Evolutionary conservation across 2,888 invertebrate species (phyloP).

Genomic region (Pristionchus entomophagus): DNA sequence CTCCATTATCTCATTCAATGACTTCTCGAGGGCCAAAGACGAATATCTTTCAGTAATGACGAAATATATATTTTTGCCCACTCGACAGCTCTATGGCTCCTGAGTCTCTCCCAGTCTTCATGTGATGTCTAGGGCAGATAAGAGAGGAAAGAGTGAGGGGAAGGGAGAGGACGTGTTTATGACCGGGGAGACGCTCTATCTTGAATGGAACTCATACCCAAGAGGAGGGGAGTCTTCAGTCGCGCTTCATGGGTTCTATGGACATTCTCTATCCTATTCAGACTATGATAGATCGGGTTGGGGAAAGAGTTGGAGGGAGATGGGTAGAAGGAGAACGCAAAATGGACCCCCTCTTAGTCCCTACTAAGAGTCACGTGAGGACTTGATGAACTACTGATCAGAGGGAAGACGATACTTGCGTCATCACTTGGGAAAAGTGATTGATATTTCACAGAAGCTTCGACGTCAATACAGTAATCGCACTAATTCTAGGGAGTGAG

Average conservation of each 20-base stretch:
- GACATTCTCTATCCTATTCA: conserved; percentile 14
- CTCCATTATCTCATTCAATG: not conserved
- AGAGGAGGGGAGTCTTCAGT: conserved; percentile 14
- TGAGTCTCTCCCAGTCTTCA: not conserved
- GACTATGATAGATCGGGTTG: not conserved
- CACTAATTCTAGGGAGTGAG: too few species aligned
- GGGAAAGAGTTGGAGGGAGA: not conserved
- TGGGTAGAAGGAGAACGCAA: not conserved
- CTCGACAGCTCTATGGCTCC: not conserved
- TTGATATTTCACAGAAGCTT: too few species aligned
- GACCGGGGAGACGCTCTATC: not conserved
- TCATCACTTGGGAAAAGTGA: too few species aligned
- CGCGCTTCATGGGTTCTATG: not conserved
- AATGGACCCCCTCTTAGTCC: not conserved
- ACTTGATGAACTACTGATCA: too few species aligned
- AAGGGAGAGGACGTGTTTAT: not conserved
- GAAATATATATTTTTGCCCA: conserved; percentile 6
- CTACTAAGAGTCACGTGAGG: too few species aligned
- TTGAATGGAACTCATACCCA: conserved; percentile 25
- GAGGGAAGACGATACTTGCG: too few species aligned
- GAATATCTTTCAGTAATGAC: conserved; percentile 20
- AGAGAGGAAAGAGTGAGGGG: not conserved
- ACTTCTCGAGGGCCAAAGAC: conserved; percentile 17
- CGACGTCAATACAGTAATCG: too few species aligned
- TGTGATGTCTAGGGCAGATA: not conserved